These are phyloP conservation scores for Megalurothrips usitatus DNA, from an alignment of 2,888 invertebrate genomes.

Conservation along the genomic window DNA sequence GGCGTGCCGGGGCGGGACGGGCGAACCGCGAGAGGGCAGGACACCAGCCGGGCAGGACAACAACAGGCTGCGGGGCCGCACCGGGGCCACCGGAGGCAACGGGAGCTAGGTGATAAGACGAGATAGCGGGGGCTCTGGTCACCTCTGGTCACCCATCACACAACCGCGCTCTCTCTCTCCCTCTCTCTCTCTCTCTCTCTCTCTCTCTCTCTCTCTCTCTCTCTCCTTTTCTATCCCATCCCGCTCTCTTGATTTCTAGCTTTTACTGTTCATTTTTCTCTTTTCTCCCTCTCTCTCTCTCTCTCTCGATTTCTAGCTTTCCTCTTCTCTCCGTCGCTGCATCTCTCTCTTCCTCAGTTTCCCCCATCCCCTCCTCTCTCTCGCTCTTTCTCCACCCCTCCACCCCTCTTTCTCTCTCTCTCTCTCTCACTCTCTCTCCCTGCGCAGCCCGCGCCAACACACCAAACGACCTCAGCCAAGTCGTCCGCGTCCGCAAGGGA, in stretches of 20 bases:
- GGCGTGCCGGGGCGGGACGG: neutral
- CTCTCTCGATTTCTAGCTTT: constrained; percentile 31
- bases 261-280: too few relatives aligned
- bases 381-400: constrained; percentile 38
- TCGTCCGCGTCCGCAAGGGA: constrained; percentile 27
- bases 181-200: too few relatives aligned
- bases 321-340: constrained; percentile 37
- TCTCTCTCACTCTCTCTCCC: constrained; percentile 32
- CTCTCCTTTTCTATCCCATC: neutral
- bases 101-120: too few relatives aligned
- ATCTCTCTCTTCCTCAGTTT: constrained; percentile 31
- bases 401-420: constrained; percentile 31
- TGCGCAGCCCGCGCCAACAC: neutral
- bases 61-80: too few relatives aligned
- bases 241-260: too few relatives aligned
- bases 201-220: neutral
- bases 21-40: neutral
- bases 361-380: constrained; percentile 34
- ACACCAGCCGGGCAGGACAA: too few relatives aligned
- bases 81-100: too few relatives aligned
- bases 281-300: neutral
- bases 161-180: too few relatives aligned
- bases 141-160: too few relatives aligned
- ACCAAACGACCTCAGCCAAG: too few relatives aligned
- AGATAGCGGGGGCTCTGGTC: too few relatives aligned